Percentiles rank a stretch among this genome's conserved stretches.
Conservation (phyloP, 2,797 vertebrate species). For the Cirrhinus mrigala region DNA sequence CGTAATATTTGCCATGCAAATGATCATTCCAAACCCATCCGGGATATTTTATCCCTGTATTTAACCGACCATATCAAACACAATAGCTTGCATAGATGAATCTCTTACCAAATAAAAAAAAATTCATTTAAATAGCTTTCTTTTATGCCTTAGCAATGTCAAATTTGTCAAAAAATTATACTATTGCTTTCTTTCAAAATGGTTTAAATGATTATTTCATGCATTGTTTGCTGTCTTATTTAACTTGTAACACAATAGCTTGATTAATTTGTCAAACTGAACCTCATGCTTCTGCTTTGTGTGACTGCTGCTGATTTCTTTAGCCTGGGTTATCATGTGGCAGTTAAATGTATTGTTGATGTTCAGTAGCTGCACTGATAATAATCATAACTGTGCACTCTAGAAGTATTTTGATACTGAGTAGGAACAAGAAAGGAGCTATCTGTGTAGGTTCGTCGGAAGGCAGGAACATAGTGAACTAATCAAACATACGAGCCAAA, state of each 20-base stretch:
- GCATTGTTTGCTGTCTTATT: not conserved
- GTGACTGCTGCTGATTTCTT: not conserved
- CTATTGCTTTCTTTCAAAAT: not conserved
- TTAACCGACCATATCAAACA: constrained; percentile 32
- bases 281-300: not conserved
- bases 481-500: not conserved
- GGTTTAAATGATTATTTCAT: not conserved
- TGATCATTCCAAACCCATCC: constrained; percentile 7
- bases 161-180: not conserved
- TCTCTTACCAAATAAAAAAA: not conserved
- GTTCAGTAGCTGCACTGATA: not conserved
- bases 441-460: not conserved
- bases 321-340: not conserved
- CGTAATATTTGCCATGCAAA: constrained; percentile 46
- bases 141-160: not conserved
- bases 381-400: not conserved
- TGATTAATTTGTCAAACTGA: not conserved
- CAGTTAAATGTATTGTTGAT: not conserved
- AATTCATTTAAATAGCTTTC: not conserved
- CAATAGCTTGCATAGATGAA: not conserved
- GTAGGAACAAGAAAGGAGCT: not conserved
- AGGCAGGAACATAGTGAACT: not conserved
- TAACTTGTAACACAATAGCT: not conserved
- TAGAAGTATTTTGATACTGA: not conserved
- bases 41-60: constrained; percentile 11